Evolutionary conservation across 2,113 vertebrate species (phyloP).

Genomic region (Lepisosteus oculatus): DNA sequence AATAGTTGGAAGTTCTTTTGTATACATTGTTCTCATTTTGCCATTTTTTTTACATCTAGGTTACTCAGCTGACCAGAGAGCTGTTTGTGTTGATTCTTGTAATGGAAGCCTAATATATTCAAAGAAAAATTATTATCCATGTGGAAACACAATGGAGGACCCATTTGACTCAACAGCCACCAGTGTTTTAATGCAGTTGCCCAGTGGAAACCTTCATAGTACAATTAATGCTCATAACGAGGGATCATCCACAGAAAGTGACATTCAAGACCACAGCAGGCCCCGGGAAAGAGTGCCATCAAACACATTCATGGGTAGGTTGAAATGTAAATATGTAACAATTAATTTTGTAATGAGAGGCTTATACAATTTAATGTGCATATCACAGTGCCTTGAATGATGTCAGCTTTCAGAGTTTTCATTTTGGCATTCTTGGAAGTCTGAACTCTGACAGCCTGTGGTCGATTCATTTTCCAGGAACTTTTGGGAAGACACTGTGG

Average conservation of each 20-base stretch:
- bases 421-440: background rate
- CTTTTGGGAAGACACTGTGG: slow-evolving; percentile 90
- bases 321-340: background rate
- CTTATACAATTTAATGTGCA: background rate
- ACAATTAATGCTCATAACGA: slow-evolving; percentile 54
- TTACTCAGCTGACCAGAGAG: slow-evolving; percentile 65
- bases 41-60: slow-evolving; percentile 50
- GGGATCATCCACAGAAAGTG: slow-evolving; percentile 50
- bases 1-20: background rate
- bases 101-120: slow-evolving; percentile 57
- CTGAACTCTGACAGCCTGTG: background rate
- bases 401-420: slow-evolving; percentile 5
- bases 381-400: background rate
- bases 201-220: slow-evolving; percentile 43
- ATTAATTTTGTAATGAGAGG: slow-evolving; percentile 2
- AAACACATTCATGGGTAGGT: slow-evolving; percentile 85
- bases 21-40: background rate
- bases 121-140: slow-evolving; percentile 67
- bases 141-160: slow-evolving; percentile 61
- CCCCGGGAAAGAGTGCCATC: slow-evolving; percentile 50
- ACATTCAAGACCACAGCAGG: slow-evolving; percentile 52
- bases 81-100: slow-evolving; percentile 59
- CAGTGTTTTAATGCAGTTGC: slow-evolving; percentile 52
- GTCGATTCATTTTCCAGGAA: slow-evolving; percentile 65
- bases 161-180: slow-evolving; percentile 62